phyloP scores from a whole-genome alignment of 1,140 invertebrate species.

The Ylistrum balloti region DNA sequence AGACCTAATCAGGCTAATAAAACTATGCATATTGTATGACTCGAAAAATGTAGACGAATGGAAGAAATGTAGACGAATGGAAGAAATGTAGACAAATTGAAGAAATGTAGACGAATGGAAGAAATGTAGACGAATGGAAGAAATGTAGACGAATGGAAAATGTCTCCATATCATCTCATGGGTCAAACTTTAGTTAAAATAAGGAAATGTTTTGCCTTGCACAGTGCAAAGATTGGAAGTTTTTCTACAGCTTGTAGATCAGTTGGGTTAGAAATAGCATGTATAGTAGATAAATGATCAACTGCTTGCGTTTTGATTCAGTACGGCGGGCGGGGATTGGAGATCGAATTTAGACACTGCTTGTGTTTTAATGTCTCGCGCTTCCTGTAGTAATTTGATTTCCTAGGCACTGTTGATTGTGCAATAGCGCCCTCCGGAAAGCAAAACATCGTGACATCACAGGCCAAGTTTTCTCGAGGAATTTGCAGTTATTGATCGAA shows the following conservation, averaged over 20 bases:
- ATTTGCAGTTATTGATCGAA: not conserved
- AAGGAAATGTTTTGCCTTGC: too few relatives aligned
- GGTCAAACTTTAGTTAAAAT: too few relatives aligned
- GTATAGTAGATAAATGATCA: not conserved
- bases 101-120: too few relatives aligned
- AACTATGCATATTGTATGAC: too few relatives aligned
- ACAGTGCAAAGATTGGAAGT: too few relatives aligned
- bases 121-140: too few relatives aligned
- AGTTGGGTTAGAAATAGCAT: not conserved
- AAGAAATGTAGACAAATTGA: too few relatives aligned
- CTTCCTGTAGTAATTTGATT: not conserved
- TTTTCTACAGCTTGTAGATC: not conserved
- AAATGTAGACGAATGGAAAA: too few relatives aligned
- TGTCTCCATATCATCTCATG: too few relatives aligned
- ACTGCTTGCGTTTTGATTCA: not conserved
- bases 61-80: too few relatives aligned
- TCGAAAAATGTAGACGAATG: too few relatives aligned
- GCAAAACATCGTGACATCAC: not conserved
- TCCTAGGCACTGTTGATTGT: not conserved
- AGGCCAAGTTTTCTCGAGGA: not conserved
- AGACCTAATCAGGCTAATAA: too few relatives aligned
- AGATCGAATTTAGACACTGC: constrained; percentile 11
- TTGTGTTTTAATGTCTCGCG: not conserved
- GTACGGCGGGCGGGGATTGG: not conserved
- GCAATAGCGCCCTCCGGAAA: not conserved